Evolutionary conservation across 2,888 invertebrate genomes (phyloP).

Genomic region (Cheilosia pagana): DNA sequence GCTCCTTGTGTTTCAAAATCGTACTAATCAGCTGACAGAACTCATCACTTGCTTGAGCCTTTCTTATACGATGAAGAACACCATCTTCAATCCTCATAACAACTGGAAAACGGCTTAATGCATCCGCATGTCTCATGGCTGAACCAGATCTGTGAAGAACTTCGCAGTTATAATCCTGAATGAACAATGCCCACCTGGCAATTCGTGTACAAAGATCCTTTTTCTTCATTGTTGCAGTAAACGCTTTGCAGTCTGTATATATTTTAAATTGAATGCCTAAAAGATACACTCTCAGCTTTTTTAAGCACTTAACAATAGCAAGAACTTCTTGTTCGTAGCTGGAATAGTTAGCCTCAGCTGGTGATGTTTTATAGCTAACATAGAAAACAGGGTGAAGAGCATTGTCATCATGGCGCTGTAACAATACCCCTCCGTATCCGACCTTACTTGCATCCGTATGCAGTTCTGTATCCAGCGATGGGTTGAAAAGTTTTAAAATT

Average conservation of each 20-base stretch:
- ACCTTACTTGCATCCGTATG: no score
- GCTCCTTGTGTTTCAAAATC: conserved; percentile 4
- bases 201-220: conserved; percentile 43
- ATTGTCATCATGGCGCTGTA: no score
- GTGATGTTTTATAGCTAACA: conserved; percentile 13
- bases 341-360: conserved; percentile 5
- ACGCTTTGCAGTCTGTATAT: conserved; percentile 50
- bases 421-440: no score
- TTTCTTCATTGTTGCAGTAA: conserved; percentile 44
- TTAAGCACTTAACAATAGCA: conserved; percentile 72
- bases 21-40: conserved; percentile 6
- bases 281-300: conserved; percentile 75
- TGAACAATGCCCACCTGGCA: conserved; percentile 43
- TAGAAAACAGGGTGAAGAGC: conserved; percentile 21
- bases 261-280: conserved; percentile 47
- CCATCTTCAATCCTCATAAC: conserved; percentile 37
- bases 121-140: conserved; percentile 47
- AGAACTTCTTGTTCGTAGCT: conserved; percentile 71
- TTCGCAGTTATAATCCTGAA: conserved; percentile 46
- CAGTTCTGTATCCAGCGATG: neutral
- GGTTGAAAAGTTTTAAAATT: neutral
- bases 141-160: conserved; percentile 42
- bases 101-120: conserved; percentile 32
- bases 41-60: conserved; percentile 8
- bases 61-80: conserved; percentile 14